Evolutionary conservation across 2,888 invertebrate genomes (phyloP), one percentile per base, ranked within the genome.

Genomic region (Lacanobia wlatinum): DNA sequence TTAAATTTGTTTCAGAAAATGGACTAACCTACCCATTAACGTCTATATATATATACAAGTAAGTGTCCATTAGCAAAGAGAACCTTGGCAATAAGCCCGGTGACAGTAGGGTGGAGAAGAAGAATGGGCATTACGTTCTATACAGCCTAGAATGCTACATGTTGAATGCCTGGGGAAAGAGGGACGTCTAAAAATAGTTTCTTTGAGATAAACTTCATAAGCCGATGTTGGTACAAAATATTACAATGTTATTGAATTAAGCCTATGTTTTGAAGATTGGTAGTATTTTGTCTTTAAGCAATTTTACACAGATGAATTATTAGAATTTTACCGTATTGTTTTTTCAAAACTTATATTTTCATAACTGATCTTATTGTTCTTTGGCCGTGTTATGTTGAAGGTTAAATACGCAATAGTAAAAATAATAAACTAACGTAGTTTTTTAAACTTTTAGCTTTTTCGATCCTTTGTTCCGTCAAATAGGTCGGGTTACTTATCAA

Each of bases 11-110:
- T 56, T 34, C 34, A 34, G 34, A 18, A 34, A 34, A 18, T 34
- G 34, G 9, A 34, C 10, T 28, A 3, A 56, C 10, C 6, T 56
- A 34, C 2, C 18, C 28, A 28, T 55, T 34, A 50, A 53, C 40
- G 3, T 1, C 12, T 43, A 34, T 14, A 18, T 63, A 43, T 2
- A n/a, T 28, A 53, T 16, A 16, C 5, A 58, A 5, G 72, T 64
- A 34, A 50, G 23, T 65, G 43, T 46, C 46, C 46, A 67, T 63
- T 70, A 64, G 55, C 28, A 70, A 61, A 78, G 52, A 48, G 55
- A 8, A 70, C 23, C 16, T 79, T 64, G 40, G 59, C 23, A 46
- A 52, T 63, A 52, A 48, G 62, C 23, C 52, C 21, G 16, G 21
- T 50, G 34, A 75, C 50, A 46, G 43, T 62, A 52, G 50, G 58